These are phyloP conservation scores for Alitta virens DNA, from an alignment of 2,888 invertebrate genomes.

Conservation along the genomic window DNA sequence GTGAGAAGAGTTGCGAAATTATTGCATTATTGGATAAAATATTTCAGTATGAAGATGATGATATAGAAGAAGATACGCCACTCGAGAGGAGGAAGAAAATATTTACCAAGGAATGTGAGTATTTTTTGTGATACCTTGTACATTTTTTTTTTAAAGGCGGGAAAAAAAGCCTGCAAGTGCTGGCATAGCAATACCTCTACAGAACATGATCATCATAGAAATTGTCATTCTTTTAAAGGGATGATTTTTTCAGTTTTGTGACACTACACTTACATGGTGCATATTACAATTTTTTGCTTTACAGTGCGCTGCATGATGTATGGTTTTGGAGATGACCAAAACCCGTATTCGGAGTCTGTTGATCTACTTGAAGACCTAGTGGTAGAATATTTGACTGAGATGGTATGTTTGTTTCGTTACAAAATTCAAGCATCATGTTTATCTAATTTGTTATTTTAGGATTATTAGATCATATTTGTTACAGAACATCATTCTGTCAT, in stretches of 20 bases:
- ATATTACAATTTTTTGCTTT: conserved; percentile 22
- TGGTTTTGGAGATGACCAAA: conserved; percentile 98
- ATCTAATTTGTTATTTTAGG: too few species aligned
- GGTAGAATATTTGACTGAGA: conserved; percentile 95
- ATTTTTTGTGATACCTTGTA: not conserved
- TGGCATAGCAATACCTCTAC: too few species aligned
- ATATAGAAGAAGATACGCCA: conserved; percentile 32
- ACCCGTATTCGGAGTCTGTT: conserved; percentile 97
- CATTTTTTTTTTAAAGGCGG: too few species aligned
- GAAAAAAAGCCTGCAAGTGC: too few species aligned
- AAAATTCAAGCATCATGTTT: not conserved
- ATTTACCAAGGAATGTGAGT: conserved; percentile 34
- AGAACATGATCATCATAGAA: too few species aligned
- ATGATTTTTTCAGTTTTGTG: too few species aligned
- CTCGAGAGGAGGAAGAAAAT: conserved; percentile 33
- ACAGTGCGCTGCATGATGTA: conserved; percentile 82
- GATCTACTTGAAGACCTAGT: conserved; percentile 96
- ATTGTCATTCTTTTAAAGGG: not conserved
- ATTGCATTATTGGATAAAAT: too few species aligned
- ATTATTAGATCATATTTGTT: too few species aligned
- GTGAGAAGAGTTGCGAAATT: too few species aligned
- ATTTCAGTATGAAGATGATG: conserved; percentile 34
- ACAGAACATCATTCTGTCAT: too few species aligned
- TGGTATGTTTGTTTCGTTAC: conserved; percentile 61
- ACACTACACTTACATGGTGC: too few species aligned